phyloP scores from a whole-genome alignment of 2,888 invertebrate genomes.

The Penaeus monodon region DNA sequence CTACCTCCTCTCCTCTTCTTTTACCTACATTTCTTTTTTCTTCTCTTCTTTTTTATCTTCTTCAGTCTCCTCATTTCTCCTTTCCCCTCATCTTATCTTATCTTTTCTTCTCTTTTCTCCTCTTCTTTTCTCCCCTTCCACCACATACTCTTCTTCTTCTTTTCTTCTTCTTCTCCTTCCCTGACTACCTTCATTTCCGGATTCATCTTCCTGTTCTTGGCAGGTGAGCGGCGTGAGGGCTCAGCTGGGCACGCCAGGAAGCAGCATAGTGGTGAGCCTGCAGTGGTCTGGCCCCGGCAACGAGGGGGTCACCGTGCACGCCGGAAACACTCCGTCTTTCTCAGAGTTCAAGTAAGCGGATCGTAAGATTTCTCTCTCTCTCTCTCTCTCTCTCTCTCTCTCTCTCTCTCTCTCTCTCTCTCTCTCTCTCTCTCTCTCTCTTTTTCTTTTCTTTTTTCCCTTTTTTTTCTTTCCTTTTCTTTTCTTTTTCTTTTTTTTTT shows the following conservation, averaged over 20 bases:
- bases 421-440: no score
- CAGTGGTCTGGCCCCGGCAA: conserved; percentile 55
- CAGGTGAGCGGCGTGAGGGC: conserved; percentile 46
- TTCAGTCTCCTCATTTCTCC: no score
- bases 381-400: background rate
- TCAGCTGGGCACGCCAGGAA: conserved; percentile 35
- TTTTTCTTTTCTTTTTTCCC: no score
- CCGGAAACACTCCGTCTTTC: conserved; percentile 49
- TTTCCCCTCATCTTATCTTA: no score
- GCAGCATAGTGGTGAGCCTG: conserved; percentile 37
- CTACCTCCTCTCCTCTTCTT: no score
- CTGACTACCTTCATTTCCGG: background rate
- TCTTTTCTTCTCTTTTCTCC: no score
- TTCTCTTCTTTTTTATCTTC: no score
- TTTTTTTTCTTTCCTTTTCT: no score
- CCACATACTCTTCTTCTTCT: background rate
- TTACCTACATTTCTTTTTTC: no score
- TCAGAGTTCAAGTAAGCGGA: conserved; percentile 49
- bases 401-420: background rate
- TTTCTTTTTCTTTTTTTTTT: no score
- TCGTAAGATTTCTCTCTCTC: background rate
- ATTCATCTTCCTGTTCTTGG: background rate
- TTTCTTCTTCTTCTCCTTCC: background rate
- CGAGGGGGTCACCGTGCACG: conserved; percentile 47
- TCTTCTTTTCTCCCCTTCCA: background rate